phyloP scores from a whole-genome alignment of 2,888 invertebrate species.

The Epirrita christyi region DNA sequence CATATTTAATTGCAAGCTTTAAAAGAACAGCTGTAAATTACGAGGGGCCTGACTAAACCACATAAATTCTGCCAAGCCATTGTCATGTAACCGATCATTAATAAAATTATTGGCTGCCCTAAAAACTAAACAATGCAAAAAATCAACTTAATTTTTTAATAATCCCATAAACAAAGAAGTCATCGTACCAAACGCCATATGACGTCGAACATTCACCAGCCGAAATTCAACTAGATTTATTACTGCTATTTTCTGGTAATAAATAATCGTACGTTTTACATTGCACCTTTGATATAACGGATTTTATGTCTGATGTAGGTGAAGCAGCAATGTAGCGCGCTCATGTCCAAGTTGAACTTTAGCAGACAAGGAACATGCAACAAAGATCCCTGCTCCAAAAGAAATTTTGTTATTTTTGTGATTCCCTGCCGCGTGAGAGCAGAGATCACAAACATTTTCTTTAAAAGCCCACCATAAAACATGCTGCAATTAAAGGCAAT shows the following conservation, averaged over 20 bases:
- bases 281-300: slow-evolving; percentile 41
- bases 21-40: slow-evolving; percentile 31
- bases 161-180: slow-evolving; percentile 74
- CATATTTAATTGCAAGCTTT: slow-evolving; percentile 29
- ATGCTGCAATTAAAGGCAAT: slow-evolving; percentile 54
- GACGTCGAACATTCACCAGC: slow-evolving; percentile 68
- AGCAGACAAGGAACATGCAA: slow-evolving; percentile 56
- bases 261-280: slow-evolving; percentile 43
- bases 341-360: slow-evolving; percentile 52
- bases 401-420: slow-evolving; percentile 65
- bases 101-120: slow-evolving; percentile 52
- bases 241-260: slow-evolving; percentile 38
- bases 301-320: slow-evolving; percentile 12
- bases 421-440: slow-evolving; percentile 60
- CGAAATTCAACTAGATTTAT: slow-evolving; percentile 66
- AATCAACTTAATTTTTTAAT: slow-evolving; percentile 61
- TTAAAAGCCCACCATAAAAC: slow-evolving; percentile 45
- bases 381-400: slow-evolving; percentile 62
- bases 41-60: slow-evolving; percentile 34
- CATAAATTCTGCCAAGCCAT: slow-evolving; percentile 46
- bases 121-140: slow-evolving; percentile 62
- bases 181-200: slow-evolving; percentile 75
- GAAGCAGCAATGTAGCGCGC: slow-evolving; percentile 56
- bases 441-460: slow-evolving; percentile 58
- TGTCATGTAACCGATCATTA: slow-evolving; percentile 55